These are phyloP conservation scores for Aphelinus certus DNA, from an alignment of 1,140 invertebrate genomes.

Conservation along the genomic window DNA sequence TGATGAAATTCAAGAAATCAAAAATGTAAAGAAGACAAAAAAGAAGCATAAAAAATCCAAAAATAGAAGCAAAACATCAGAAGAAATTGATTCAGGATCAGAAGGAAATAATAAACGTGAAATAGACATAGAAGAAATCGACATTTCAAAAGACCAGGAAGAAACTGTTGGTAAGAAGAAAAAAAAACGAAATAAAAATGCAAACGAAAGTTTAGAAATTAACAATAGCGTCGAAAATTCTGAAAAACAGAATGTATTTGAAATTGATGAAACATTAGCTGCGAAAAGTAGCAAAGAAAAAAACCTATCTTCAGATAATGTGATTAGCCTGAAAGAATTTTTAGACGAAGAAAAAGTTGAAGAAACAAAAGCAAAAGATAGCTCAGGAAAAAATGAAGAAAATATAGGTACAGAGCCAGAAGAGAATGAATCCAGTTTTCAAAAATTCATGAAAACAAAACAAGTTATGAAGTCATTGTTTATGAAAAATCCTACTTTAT, in stretches of 20 bases:
- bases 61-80: not conserved
- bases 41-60: conserved; percentile 44
- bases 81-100: conserved; percentile 1
- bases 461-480: conserved; percentile 54
- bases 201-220: conserved; percentile 3
- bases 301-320: conserved; percentile 2
- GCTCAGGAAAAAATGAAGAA: not conserved
- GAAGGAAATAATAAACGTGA: conserved; percentile 5
- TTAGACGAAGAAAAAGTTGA: conserved; percentile 15
- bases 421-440: not conserved
- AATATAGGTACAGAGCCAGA: conserved; percentile 7
- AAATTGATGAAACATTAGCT: conserved; percentile 5
- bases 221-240: conserved; percentile 35
- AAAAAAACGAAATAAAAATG: conserved; percentile 22
- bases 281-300: conserved; percentile 31
- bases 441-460: conserved; percentile 47
- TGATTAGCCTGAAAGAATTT: conserved; percentile 26
- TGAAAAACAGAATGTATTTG: conserved; percentile 29
- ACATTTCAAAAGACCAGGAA: conserved; percentile 14
- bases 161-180: conserved; percentile 2
- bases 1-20: conserved; percentile 9
- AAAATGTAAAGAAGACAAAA: conserved; percentile 18
- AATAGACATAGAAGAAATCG: conserved; percentile 7
- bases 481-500: conserved; percentile 44
- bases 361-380: not conserved